Evolutionary conservation across 2,797 vertebrate species (phyloP), one percentile per base, ranked within the genome.

Genomic region (Onychomys arenicola): DNA sequence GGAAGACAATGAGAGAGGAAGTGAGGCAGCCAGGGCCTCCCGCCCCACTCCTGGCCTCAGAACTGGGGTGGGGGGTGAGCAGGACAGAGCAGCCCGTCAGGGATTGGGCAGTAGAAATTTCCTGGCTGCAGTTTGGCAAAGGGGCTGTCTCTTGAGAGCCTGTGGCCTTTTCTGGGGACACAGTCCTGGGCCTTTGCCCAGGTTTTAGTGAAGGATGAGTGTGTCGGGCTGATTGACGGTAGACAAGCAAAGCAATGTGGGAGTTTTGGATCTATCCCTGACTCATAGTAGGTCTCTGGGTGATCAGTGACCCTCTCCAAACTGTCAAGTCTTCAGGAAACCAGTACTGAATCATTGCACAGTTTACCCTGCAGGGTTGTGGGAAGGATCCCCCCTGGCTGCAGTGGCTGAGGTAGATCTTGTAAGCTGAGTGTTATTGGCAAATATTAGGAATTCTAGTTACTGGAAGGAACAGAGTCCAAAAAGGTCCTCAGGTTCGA

Each of bases 1-100:
- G 61, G 89, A 96, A 97, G 95, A 98, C 97, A 98, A 95, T 97
- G 87, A 12, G 55, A 92, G 91, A 98, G 97, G 97, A 98, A 97
- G 89, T 94, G 92, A 97, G 87, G 90, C 92, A 96, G 96, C 95
- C 86, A 2, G 32, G 85, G 89, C 95, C 92, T 91, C 90, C 92
- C 85, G 89, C 94, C 85, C 93, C 14, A 57, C 87, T 93, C 87
- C 87, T 97, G 97, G 93, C 94, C 71, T 95, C 77, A 3, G 90
- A 95, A 63, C 61, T 69, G 59, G 59, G 83, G 32, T 14, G 16
- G 61, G 81, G 73, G 87, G 3, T 32, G 11, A 77, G 86, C 87
- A 85, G 92, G 80, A 73, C 83, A 52, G 61, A 71, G 69, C 93
- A 91, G 92, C 94, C 90, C 92, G 85, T 49, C 46, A n/a, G 21